Evolutionary conservation across 2,888 invertebrate genomes (phyloP), one percentile per base, ranked within the genome.

Genomic region (Drosophila prolongata): DNA sequence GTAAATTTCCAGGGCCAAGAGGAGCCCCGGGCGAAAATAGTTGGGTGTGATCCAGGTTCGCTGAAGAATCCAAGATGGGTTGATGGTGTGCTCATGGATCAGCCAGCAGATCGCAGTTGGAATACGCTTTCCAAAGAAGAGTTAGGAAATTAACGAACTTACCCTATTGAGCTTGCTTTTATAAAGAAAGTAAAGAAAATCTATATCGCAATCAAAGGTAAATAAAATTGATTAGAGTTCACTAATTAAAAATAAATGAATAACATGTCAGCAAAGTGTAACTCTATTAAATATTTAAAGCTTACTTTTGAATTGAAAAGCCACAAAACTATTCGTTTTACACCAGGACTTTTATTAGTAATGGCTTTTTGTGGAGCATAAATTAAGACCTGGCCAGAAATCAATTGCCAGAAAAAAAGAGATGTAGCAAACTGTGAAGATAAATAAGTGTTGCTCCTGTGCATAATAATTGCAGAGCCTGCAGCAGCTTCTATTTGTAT

Each of bases 1-100:
- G 86, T 91, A 90, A 90, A 90, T 90, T 89, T 80, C 61, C 80
- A 55, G 56, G 59, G 42, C 34, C 16, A 49, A 46, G 52, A 43
- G 37, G 9, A 59, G 50, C 40, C 56, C 54, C 56, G 40, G 57
- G 68, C 65, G 50, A 65, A 65, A 55, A 62, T 40, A 47, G 44
- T 58, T 60, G 58, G 59, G 60, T 66, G 75, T 55, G 40, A 38
- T 50, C 50, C 47, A 57, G 49, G 59, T 55, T 27, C 55, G 55
- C 37, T 30, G 16, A 54, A 54, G 57, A 57, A 35, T 54, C 19
- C 24, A 24, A 57, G 49, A 50, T 57, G 50, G 52, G 6, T 6
- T 50, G 49, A 49, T 16, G 49, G 27, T 8, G 6, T 42, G 11
- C 16, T 8, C n/a, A 35, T 24, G 14, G 6, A 37, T 19, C 24